phyloP scores from a whole-genome alignment of 2,888 invertebrate genomes.

The Microchrysa polita region DNA sequence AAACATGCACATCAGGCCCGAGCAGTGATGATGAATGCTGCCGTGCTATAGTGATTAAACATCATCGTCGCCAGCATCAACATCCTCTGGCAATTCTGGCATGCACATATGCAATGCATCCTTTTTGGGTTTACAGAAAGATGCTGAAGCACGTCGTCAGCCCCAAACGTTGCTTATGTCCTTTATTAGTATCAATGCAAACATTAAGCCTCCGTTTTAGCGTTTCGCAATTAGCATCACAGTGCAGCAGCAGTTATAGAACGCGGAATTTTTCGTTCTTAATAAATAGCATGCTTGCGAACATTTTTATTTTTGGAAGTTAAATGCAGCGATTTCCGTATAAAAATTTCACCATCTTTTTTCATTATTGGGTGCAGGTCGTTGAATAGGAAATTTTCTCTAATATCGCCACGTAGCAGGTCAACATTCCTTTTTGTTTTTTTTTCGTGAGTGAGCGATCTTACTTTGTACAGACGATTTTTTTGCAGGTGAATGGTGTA shows the following conservation, averaged over 20 bases:
- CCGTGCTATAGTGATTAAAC: background rate
- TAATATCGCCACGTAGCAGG: too few species aligned
- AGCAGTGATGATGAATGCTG: too few species aligned
- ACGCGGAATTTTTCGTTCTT: constrained; percentile 12
- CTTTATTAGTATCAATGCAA: constrained; percentile 25
- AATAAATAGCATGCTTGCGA: background rate
- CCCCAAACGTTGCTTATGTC: background rate
- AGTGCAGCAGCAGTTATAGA: background rate
- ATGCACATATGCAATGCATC: background rate
- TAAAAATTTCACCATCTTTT: constrained; percentile 13
- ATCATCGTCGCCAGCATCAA: too few species aligned
- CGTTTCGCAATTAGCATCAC: constrained; percentile 32
- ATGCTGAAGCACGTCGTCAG: constrained; percentile 9
- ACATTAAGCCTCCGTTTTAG: constrained; percentile 20
- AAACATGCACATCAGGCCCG: too few species aligned
- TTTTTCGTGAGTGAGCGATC: too few species aligned
- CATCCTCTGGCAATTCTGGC: background rate
- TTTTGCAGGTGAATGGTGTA: too few species aligned
- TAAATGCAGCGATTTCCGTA: constrained; percentile 23
- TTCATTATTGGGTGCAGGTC: too few species aligned
- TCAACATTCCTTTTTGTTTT: too few species aligned
- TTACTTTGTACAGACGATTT: too few species aligned
- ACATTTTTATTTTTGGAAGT: constrained; percentile 36
- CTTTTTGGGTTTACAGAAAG: background rate
- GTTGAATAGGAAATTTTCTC: too few species aligned